phyloP scores from a whole-genome alignment of 2,113 vertebrate genomes.

The Chinchilla lanigera region DNA sequence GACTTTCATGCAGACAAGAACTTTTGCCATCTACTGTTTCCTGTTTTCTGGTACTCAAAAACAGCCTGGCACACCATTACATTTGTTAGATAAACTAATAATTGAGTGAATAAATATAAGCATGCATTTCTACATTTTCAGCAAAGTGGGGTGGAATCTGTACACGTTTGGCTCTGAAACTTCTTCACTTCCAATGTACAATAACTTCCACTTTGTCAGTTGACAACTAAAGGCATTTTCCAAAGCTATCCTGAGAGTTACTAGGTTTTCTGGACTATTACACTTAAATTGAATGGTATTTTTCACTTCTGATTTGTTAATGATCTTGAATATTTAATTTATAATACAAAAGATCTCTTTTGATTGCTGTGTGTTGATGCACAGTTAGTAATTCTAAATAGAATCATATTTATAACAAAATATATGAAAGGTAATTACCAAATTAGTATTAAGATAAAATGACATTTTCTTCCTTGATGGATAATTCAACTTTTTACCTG shows the following conservation, averaged over 20 bases:
- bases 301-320: conserved; percentile 2
- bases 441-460: neutral
- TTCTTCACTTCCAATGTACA: neutral
- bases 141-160: neutral
- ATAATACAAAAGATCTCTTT: neutral
- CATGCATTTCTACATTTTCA: neutral
- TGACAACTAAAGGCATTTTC: neutral
- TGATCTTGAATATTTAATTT: neutral
- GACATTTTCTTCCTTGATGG: neutral
- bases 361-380: neutral
- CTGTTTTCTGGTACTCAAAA: neutral
- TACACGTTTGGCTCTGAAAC: neutral
- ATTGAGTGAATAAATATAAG: neutral
- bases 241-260: neutral
- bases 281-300: neutral
- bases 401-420: neutral
- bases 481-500: neutral
- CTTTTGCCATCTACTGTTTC: neutral
- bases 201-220: neutral
- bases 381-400: neutral
- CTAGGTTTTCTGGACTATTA: neutral
- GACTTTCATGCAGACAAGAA: neutral
- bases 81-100: neutral
- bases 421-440: neutral
- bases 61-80: neutral